These are phyloP conservation scores for Caenorhabditis angaria DNA, from an alignment of 2,888 invertebrate genomes.

Conservation along the genomic window DNA sequence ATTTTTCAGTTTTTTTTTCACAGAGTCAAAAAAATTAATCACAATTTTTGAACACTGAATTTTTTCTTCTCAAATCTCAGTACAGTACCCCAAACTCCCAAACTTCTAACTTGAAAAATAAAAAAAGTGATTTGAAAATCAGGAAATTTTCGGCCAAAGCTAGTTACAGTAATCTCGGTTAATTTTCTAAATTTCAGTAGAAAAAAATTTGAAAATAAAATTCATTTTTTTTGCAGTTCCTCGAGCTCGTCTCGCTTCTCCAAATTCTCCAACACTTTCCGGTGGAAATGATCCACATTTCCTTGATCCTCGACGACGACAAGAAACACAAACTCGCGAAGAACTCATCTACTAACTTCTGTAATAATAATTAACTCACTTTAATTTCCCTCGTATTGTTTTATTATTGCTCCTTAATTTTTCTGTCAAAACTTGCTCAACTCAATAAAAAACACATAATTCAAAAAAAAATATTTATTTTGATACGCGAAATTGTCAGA, in stretches of 20 bases:
- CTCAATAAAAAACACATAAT: too few relatives aligned
- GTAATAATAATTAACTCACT: neutral
- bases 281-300: slow-evolving; percentile 58
- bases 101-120: too few relatives aligned
- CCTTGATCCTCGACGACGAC: slow-evolving; percentile 67
- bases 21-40: too few relatives aligned
- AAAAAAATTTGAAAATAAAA: neutral
- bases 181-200: neutral
- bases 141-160: too few relatives aligned
- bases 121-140: too few relatives aligned
- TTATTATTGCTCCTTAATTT: neutral
- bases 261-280: slow-evolving; percentile 30
- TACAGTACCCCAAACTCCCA: too few relatives aligned
- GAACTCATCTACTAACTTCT: slow-evolving; percentile 61
- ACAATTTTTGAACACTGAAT: too few relatives aligned
- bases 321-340: slow-evolving; percentile 67
- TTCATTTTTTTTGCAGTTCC: slow-evolving; percentile 42
- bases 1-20: too few relatives aligned
- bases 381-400: neutral
- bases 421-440: too few relatives aligned
- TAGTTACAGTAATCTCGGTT: neutral
- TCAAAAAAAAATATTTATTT: too few relatives aligned
- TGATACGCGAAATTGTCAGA: too few relatives aligned
- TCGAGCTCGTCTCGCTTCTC: slow-evolving; percentile 40
- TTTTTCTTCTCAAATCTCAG: too few relatives aligned